phyloP scores from a whole-genome alignment of 2,888 invertebrate species.

The Acleris cristana region DNA sequence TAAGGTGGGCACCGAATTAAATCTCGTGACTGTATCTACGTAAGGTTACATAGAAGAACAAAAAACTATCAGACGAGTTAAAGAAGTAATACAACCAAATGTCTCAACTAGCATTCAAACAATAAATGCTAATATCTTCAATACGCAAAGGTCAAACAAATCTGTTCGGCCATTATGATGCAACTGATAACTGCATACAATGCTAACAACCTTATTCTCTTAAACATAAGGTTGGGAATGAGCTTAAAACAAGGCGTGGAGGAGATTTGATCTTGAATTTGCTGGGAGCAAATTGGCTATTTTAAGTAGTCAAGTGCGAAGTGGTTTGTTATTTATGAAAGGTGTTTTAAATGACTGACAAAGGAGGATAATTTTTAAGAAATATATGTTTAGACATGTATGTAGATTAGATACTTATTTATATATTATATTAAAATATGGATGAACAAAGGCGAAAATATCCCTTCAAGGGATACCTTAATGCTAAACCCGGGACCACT shows the following conservation, averaged over 20 bases:
- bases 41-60: no score
- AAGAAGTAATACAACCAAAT: not conserved
- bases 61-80: no score
- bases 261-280: slow-evolving; percentile 33
- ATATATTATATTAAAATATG: no score
- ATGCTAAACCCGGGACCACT: no score
- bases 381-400: no score
- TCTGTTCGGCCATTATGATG: slow-evolving; percentile 29
- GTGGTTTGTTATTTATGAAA: not conserved
- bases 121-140: slow-evolving; percentile 28
- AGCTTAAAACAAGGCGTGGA: slow-evolving; percentile 19
- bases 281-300: slow-evolving; percentile 32
- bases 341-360: no score
- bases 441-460: no score
- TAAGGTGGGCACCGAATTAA: no score
- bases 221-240: slow-evolving; percentile 9
- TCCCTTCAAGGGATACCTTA: no score
- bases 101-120: slow-evolving; percentile 18
- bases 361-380: no score
- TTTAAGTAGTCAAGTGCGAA: slow-evolving; percentile 27
- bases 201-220: slow-evolving; percentile 10
- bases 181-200: slow-evolving; percentile 22
- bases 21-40: no score
- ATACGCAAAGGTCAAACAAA: slow-evolving; percentile 36
- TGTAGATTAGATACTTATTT: no score